Evolutionary conservation across 2,888 invertebrate species (phyloP).

Genomic region (Rhagonycha fulva): DNA sequence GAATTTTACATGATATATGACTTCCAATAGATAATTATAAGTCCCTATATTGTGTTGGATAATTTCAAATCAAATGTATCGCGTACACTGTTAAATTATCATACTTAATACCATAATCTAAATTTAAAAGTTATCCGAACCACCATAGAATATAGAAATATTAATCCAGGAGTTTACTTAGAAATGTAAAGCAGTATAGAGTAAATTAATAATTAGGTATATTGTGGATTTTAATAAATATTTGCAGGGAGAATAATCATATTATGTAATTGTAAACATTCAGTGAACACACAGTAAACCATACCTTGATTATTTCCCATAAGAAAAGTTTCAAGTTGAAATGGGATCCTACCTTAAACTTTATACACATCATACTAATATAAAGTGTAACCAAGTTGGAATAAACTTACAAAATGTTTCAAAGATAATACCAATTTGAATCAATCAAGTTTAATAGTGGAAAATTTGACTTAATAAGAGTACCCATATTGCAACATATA

Average conservation of each 20-base stretch:
- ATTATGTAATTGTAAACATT: background rate
- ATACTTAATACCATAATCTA: background rate
- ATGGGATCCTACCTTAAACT: background rate
- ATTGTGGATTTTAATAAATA: background rate
- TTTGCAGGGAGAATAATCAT: background rate
- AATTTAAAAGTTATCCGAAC: background rate
- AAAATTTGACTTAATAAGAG: background rate
- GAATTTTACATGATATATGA: background rate
- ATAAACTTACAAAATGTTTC: background rate
- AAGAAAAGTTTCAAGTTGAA: background rate
- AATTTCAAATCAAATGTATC: background rate
- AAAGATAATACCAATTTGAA: background rate
- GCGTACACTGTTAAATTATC: background rate
- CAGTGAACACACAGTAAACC: background rate
- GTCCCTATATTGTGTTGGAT: background rate
- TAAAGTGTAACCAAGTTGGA: background rate
- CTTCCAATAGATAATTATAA: background rate
- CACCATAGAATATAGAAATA: background rate
- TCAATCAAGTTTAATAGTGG: background rate
- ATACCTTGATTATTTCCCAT: background rate
- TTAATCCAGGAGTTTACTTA: background rate
- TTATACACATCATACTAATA: background rate
- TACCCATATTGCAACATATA: background rate
- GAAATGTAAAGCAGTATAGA: background rate
- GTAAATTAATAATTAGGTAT: background rate